Evolutionary conservation across 2,888 invertebrate species (phyloP).

Genomic region (Acrobasis repandana): DNA sequence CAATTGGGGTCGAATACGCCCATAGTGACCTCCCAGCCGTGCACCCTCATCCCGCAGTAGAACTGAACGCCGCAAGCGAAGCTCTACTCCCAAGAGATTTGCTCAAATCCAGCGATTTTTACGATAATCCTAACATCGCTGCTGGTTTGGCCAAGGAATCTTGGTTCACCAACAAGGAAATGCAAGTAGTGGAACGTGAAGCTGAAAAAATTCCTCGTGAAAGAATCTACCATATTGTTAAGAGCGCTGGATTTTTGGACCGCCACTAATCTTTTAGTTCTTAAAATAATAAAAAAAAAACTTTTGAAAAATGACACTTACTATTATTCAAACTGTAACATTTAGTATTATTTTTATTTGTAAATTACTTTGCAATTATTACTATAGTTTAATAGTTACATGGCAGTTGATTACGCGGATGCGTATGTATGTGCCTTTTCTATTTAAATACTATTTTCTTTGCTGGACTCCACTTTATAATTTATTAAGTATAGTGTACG

Average conservation of each 20-base stretch:
- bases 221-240: conserved; percentile 88
- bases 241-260: conserved; percentile 86
- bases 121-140: conserved; percentile 89
- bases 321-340: conserved; percentile 6
- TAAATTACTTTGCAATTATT: conserved; percentile 19
- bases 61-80: conserved; percentile 87
- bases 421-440: conserved; percentile 5
- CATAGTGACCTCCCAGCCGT: conserved; percentile 53
- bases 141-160: conserved; percentile 89
- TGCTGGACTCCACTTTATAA: conserved; percentile 14
- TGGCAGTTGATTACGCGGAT: neutral
- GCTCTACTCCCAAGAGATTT: conserved; percentile 87
- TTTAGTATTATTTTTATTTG: conserved; percentile 9
- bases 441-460: conserved; percentile 11
- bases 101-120: conserved; percentile 86
- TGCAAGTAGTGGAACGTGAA: conserved; percentile 89
- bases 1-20: conserved; percentile 77
- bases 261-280: conserved; percentile 44
- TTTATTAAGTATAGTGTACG: conserved; percentile 3
- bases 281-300: neutral
- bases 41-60: conserved; percentile 87
- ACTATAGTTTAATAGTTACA: conserved; percentile 4
- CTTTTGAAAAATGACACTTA: neutral
- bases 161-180: conserved; percentile 90
- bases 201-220: conserved; percentile 91